phyloP scores from a whole-genome alignment of 2,888 invertebrate genomes.

The Eupithecia pulchellata region DNA sequence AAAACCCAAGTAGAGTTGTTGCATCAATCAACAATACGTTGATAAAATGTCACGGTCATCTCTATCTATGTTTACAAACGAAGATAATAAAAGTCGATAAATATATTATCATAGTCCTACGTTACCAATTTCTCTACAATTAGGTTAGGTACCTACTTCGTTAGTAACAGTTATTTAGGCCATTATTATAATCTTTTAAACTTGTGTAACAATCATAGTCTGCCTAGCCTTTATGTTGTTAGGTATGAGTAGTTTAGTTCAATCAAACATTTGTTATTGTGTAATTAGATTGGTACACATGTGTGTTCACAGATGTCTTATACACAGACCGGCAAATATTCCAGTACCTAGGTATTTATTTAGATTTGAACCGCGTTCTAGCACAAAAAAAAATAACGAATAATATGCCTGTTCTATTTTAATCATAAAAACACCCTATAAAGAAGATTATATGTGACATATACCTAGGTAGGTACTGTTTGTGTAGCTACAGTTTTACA shows the following conservation, averaged over 20 bases:
- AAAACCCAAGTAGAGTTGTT: background rate
- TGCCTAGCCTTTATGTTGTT: too few relatives aligned
- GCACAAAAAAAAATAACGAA: background rate
- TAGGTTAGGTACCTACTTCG: background rate
- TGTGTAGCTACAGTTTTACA: background rate
- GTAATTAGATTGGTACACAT: background rate
- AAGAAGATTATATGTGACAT: background rate
- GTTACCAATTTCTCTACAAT: background rate
- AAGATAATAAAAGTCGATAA: constrained; percentile 16
- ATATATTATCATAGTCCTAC: background rate
- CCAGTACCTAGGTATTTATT: background rate
- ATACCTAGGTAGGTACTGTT: background rate
- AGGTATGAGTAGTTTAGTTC: background rate
- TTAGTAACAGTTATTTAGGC: background rate
- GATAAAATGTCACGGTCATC: constrained; percentile 36
- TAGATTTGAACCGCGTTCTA: background rate
- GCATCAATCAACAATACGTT: constrained; percentile 9
- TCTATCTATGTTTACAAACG: constrained; percentile 21
- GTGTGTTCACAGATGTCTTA: background rate
- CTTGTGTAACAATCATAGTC: background rate
- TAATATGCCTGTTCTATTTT: background rate
- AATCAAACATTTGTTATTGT: background rate
- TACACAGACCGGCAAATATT: background rate
- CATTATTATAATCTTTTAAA: background rate
- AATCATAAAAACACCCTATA: background rate